Conservation (phyloP, 2,888 invertebrate genomes). For the Latheticus oryzae region DNA sequence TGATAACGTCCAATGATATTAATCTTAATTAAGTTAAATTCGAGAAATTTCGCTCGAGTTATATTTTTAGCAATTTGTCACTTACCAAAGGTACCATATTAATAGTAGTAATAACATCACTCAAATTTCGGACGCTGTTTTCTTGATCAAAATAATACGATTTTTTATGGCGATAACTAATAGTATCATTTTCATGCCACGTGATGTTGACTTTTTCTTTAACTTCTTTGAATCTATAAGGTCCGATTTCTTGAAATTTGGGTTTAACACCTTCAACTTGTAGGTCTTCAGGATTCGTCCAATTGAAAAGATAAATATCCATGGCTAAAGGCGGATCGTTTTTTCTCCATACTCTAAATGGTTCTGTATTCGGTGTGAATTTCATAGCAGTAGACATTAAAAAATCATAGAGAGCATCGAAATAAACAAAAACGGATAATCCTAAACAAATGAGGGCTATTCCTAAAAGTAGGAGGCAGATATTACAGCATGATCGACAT, state of each 20-base stretch:
- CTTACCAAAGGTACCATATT: slow-evolving; percentile 84
- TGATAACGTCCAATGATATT: slow-evolving; percentile 3
- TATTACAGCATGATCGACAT: slow-evolving; percentile 50
- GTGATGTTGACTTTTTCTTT: slow-evolving; percentile 78
- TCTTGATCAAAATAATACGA: slow-evolving; percentile 77
- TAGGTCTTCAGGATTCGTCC: slow-evolving; percentile 68
- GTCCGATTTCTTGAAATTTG: slow-evolving; percentile 70
- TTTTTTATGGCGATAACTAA: slow-evolving; percentile 76
- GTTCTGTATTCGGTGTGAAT: slow-evolving; percentile 53
- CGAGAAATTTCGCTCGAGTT: slow-evolving; percentile 1
- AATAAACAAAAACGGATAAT: slow-evolving; percentile 54
- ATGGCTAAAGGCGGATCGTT: slow-evolving; percentile 61
- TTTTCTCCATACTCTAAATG: slow-evolving; percentile 59
- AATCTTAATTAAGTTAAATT: slow-evolving; percentile 4
- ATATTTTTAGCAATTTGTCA: no score
- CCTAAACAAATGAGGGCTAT: slow-evolving; percentile 55
- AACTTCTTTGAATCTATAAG: slow-evolving; percentile 75
- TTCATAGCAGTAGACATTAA: slow-evolving; percentile 53
- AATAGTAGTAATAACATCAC: slow-evolving; percentile 78
- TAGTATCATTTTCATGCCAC: slow-evolving; percentile 81
- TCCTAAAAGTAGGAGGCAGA: slow-evolving; percentile 55
- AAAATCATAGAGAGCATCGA: slow-evolving; percentile 55
- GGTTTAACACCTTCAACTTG: slow-evolving; percentile 69
- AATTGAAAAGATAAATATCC: slow-evolving; percentile 62
- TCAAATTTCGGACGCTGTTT: slow-evolving; percentile 75